Percentiles rank a stretch among this genome's conserved stretches.
Conservation (phyloP, 2,797 vertebrate species). For the Melanotaenia parkinsoni region DNA sequence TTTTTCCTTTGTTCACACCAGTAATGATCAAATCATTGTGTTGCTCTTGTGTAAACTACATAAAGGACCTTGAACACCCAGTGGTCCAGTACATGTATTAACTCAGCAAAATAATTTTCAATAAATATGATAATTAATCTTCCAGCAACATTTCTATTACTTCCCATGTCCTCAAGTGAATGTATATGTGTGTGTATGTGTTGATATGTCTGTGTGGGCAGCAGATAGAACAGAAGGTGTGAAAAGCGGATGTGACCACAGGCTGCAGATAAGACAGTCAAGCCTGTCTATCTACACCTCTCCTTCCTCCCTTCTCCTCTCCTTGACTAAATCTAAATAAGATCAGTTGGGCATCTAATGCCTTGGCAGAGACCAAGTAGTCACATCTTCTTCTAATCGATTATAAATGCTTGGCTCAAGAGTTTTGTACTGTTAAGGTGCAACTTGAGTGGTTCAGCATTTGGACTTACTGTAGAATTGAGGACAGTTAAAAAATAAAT, state of each 20-base stretch:
- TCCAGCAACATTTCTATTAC: conserved; percentile 53
- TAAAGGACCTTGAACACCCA: conserved; percentile 29
- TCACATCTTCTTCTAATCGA: conserved; percentile 69
- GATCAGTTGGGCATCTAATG: conserved; percentile 73
- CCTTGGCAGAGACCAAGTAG: conserved; percentile 53
- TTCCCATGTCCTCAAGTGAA: conserved; percentile 33
- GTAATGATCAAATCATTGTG: conserved; percentile 43
- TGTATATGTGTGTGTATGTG: conserved; percentile 13
- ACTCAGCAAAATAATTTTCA: conserved; percentile 45
- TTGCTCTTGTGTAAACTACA: conserved; percentile 17
- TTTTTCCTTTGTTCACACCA: conserved; percentile 45
- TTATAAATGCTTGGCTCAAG: conserved; percentile 68
- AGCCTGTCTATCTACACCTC: conserved; percentile 62
- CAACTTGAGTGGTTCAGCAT: conserved; percentile 31
- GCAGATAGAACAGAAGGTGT: conserved; percentile 65
- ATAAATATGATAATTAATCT: conserved; percentile 71
- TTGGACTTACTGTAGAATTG: conserved; percentile 4
- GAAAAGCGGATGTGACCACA: conserved; percentile 71
- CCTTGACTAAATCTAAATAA: conserved; percentile 80
- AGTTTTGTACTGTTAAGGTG: conserved; percentile 37
- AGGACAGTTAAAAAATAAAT: conserved; percentile 14
- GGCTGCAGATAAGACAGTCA: conserved; percentile 76
- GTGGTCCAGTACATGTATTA: conserved; percentile 53
- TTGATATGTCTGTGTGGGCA: conserved; percentile 47
- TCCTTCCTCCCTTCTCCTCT: conserved; percentile 62